Conservation (phyloP, 2,113 vertebrate genomes). For the Orycteropus afer region DNA sequence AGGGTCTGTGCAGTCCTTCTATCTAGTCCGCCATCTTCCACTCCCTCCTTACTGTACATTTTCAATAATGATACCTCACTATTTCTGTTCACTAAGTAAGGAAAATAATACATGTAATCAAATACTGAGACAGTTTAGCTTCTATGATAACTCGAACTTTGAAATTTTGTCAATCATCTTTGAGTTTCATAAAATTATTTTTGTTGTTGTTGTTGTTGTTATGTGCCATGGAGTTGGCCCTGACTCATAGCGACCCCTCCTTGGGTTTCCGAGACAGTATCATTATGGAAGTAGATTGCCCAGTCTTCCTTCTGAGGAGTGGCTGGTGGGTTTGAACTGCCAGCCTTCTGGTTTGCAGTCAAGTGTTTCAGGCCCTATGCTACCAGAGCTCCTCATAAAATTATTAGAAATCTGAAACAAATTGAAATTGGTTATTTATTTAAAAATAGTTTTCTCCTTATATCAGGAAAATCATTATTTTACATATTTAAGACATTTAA, state of each 20-base stretch:
- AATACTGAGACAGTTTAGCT: background rate
- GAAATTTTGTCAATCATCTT: background rate
- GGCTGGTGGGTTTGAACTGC: too few species aligned
- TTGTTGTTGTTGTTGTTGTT: too few species aligned
- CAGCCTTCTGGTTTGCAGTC: too few species aligned
- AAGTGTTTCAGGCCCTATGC: too few species aligned
- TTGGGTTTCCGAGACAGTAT: too few species aligned
- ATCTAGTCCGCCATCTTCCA: too few species aligned
- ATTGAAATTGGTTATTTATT: background rate
- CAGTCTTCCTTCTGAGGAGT: too few species aligned
- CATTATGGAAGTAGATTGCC: too few species aligned
- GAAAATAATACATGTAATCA: background rate
- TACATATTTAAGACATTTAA: background rate
- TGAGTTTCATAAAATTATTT: background rate
- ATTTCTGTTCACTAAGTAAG: background rate
- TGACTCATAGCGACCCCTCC: too few species aligned
- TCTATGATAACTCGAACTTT: background rate
- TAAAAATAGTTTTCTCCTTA: background rate
- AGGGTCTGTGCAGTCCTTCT: too few species aligned
- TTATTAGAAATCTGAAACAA: background rate
- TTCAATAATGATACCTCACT: background rate
- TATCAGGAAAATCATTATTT: background rate
- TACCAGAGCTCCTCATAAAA: too few species aligned
- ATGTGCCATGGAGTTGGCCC: too few species aligned
- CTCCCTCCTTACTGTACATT: background rate